These are phyloP conservation scores for Orius laevigatus DNA, from an alignment of 1,140 invertebrate species.

Conservation along the genomic window DNA sequence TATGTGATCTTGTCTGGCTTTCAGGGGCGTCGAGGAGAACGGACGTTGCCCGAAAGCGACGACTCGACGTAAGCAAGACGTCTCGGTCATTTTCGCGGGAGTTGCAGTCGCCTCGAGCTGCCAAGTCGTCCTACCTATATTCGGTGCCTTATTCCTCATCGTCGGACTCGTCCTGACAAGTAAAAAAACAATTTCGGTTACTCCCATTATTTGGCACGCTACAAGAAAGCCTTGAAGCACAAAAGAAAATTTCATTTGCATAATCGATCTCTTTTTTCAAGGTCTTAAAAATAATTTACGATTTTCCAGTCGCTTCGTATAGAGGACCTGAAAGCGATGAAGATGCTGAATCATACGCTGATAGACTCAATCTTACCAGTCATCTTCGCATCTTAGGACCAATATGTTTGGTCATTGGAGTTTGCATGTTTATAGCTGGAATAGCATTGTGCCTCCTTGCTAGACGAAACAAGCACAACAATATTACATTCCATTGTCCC, in stretches of 20 bases:
- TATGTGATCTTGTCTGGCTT: background rate
- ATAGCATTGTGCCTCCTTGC: constrained; percentile 44
- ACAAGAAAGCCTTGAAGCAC: too few species aligned
- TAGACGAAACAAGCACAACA: constrained; percentile 42
- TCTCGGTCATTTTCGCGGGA: constrained; percentile 51
- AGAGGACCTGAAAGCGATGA: constrained; percentile 47
- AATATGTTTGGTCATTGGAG: constrained; percentile 50
- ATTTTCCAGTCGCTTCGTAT: constrained; percentile 47
- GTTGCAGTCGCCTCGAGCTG: constrained; percentile 57
- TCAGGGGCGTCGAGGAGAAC: constrained; percentile 5
- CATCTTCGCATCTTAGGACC: constrained; percentile 53
- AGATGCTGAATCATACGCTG: constrained; percentile 47
- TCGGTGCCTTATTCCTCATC: constrained; percentile 53
- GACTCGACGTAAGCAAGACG: constrained; percentile 45
- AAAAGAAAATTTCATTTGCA: too few species aligned
- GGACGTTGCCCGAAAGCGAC: constrained; percentile 35
- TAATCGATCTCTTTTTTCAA: too few species aligned
- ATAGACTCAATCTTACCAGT: constrained; percentile 49
- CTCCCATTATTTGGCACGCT: too few species aligned
- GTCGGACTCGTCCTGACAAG: constrained; percentile 54
- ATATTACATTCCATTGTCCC: constrained; percentile 57
- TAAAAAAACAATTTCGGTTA: too few species aligned
- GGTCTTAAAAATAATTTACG: constrained; percentile 9
- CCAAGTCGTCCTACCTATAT: constrained; percentile 54
- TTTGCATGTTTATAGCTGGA: constrained; percentile 44